Conservation (phyloP, 2,113 vertebrate species). For the Forbesichthys papilliferus region DNA sequence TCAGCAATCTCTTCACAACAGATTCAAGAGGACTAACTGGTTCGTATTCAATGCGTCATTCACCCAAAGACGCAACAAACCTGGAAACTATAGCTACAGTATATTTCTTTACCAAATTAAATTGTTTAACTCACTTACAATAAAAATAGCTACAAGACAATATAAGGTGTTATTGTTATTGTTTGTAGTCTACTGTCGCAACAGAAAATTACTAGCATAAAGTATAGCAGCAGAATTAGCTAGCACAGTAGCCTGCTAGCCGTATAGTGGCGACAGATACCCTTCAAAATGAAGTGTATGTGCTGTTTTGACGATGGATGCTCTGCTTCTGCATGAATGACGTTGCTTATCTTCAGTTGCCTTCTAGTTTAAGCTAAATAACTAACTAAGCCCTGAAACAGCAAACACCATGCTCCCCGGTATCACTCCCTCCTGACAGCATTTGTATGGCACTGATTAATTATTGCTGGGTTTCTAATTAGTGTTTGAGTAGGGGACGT, state of each 20-base stretch:
- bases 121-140: background rate
- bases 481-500: conserved; percentile 43
- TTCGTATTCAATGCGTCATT: conserved; percentile 1
- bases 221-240: background rate
- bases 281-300: too few species aligned
- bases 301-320: conserved; percentile 1
- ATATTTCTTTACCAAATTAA: background rate
- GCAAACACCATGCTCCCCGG: conserved; percentile 50
- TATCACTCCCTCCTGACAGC: conserved; percentile 44
- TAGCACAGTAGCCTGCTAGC: too few species aligned
- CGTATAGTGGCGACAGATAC: too few species aligned
- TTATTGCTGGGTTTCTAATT: conserved; percentile 64
- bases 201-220: background rate
- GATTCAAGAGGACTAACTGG: conserved; percentile 19
- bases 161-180: background rate
- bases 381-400: conserved; percentile 54
- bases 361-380: conserved; percentile 61
- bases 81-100: background rate
- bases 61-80: background rate
- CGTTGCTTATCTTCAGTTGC: conserved; percentile 61
- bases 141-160: background rate
- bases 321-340: conserved; percentile 45
- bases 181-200: background rate
- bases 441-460: conserved; percentile 54
- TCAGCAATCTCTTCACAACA: conserved; percentile 12